phyloP scores from a whole-genome alignment of 2,888 invertebrate genomes.

The Drosophila mulleri region DNA sequence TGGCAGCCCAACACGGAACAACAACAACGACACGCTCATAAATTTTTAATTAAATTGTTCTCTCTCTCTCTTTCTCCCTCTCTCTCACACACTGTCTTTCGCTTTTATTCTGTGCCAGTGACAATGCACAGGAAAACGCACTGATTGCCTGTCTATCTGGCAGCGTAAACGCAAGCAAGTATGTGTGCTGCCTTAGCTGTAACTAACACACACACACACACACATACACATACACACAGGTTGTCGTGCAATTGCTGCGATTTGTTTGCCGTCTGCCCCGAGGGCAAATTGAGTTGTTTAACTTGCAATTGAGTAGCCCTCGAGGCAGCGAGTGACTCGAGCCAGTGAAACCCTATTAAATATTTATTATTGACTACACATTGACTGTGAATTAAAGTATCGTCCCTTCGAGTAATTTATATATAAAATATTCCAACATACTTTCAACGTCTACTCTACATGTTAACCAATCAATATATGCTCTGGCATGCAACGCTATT shows the following conservation, averaged over 20 bases:
- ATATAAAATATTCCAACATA: background rate
- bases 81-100: background rate
- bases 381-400: conserved; percentile 31
- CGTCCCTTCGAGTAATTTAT: conserved; percentile 4
- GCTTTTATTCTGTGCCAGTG: conserved; percentile 29
- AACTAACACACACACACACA: background rate
- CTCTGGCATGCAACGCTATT: background rate
- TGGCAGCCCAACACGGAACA: conserved; percentile 50
- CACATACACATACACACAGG: background rate
- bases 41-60: conserved; percentile 74
- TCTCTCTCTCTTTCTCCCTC: background rate
- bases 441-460: background rate
- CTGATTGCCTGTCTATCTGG: conserved; percentile 59
- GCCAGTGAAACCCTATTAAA: conserved; percentile 46
- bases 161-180: conserved; percentile 7
- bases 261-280: conserved; percentile 46
- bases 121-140: conserved; percentile 56
- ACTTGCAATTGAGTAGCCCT: conserved; percentile 62
- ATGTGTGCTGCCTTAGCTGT: conserved; percentile 6
- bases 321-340: conserved; percentile 22
- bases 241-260: conserved; percentile 53
- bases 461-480: conserved; percentile 14
- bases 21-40: conserved; percentile 62
- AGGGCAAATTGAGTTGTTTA: conserved; percentile 72
- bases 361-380: conserved; percentile 50